Evolutionary conservation across 2,113 vertebrate genomes (phyloP).

Genomic region (Chitala chitala): DNA sequence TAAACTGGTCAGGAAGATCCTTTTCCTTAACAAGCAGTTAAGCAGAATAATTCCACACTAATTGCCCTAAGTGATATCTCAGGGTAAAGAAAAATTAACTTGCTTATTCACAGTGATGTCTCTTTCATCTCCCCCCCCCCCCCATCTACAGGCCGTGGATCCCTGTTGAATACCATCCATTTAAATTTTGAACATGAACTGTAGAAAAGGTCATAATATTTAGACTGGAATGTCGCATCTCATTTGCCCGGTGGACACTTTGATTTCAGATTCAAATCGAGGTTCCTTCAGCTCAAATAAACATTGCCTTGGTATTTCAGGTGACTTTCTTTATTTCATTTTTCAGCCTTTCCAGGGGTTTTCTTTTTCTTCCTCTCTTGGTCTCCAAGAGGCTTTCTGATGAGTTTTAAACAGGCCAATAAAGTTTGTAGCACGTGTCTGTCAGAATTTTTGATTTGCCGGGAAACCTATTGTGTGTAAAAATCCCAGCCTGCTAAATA

Average conservation of each 20-base stretch:
- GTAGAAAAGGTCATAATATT: slow-evolving; percentile 16
- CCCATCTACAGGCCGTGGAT: not conserved
- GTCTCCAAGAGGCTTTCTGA: not conserved
- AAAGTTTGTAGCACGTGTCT: not conserved
- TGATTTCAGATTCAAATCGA: not conserved
- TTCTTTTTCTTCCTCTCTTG: not conserved
- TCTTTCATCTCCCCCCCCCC: slow-evolving; percentile 5
- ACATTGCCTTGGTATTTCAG: not conserved
- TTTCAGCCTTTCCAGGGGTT: too few species aligned
- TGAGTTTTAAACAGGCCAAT: not conserved
- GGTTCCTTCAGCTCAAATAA: not conserved
- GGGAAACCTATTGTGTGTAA: not conserved
- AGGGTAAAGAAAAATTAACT: slow-evolving; percentile 15
- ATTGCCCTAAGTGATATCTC: slow-evolving; percentile 29
- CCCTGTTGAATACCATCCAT: not conserved
- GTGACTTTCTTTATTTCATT: not conserved
- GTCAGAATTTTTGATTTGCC: slow-evolving; percentile 4
- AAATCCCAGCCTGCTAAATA: not conserved
- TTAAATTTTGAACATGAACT: slow-evolving; percentile 9
- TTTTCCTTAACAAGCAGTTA: slow-evolving; percentile 28
- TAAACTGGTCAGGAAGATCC: slow-evolving; percentile 26
- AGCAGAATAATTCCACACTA: slow-evolving; percentile 28
- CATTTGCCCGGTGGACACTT: not conserved
- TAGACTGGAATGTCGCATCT: not conserved
- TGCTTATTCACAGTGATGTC: slow-evolving; percentile 29